Evolutionary conservation across 2,888 invertebrate genomes (phyloP).

Genomic region (Sericinus montela): DNA sequence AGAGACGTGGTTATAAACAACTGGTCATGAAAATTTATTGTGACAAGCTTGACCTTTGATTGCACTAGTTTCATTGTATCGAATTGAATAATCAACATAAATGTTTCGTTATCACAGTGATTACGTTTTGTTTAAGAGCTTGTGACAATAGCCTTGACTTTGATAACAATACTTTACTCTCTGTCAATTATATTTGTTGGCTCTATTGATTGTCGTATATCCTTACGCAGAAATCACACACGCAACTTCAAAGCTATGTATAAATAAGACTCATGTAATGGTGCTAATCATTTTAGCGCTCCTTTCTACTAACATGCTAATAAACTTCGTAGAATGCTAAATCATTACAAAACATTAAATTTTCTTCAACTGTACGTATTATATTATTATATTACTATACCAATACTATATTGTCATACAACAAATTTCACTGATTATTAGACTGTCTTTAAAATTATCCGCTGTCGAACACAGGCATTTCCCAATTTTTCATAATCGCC

Average conservation of each 20-base stretch:
- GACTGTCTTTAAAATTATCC: too few species aligned
- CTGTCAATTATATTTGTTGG: neutral
- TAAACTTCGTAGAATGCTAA: neutral
- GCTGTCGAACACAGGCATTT: too few species aligned
- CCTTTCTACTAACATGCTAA: neutral
- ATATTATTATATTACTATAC: too few species aligned
- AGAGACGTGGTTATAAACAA: conserved; percentile 57
- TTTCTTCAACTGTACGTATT: too few species aligned
- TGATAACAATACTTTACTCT: neutral
- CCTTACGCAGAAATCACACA: too few species aligned
- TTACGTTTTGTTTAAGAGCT: neutral
- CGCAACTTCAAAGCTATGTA: neutral
- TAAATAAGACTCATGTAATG: neutral
- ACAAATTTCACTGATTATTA: too few species aligned
- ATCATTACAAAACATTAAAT: too few species aligned
- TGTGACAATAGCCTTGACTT: neutral
- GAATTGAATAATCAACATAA: conserved; percentile 8
- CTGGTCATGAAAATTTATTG: conserved; percentile 55
- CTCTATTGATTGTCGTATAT: neutral
- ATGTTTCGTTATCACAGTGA: conserved; percentile 1
- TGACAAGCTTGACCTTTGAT: conserved; percentile 49
- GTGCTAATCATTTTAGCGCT: neutral
- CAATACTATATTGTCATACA: too few species aligned
- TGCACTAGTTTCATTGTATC: conserved; percentile 37
- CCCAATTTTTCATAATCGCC: too few species aligned